phyloP scores from a whole-genome alignment of 2,888 invertebrate genomes.

The Rhagium mordax region DNA sequence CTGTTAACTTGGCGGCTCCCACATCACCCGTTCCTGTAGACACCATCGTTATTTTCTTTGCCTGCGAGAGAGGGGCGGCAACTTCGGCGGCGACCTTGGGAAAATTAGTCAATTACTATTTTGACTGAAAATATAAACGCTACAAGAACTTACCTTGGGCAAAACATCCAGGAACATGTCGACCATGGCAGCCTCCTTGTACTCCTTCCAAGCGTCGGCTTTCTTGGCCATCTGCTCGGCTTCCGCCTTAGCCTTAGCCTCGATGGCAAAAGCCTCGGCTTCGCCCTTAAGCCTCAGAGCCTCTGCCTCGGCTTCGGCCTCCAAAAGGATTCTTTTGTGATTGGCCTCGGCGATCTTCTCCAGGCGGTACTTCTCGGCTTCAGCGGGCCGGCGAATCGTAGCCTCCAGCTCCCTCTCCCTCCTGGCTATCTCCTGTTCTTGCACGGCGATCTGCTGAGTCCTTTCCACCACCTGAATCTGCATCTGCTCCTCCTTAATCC shows the following conservation, averaged over 20 bases:
- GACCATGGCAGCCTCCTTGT: constrained; percentile 95
- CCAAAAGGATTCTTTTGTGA: constrained; percentile 88
- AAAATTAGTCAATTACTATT: constrained; percentile 33
- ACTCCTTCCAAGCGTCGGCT: constrained; percentile 97
- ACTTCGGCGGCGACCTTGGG: constrained; percentile 94
- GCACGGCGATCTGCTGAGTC: constrained; percentile 91
- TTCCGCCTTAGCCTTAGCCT: constrained; percentile 95
- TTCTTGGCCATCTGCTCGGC: constrained; percentile 98
- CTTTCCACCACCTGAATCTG: constrained; percentile 80
- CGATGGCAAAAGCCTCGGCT: constrained; percentile 94
- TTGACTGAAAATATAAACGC: no score
- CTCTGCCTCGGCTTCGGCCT: constrained; percentile 97
- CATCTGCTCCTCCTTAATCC: constrained; percentile 95
- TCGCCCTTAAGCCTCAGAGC: constrained; percentile 88
- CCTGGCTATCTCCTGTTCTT: constrained; percentile 96
- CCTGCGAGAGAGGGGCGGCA: constrained; percentile 94
- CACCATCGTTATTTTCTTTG: constrained; percentile 97
- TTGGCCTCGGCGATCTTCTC: constrained; percentile 97
- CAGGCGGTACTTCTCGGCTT: constrained; percentile 92
- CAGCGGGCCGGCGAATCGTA: constrained; percentile 93
- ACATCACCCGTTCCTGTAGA: constrained; percentile 92
- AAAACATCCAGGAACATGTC: constrained; percentile 97
- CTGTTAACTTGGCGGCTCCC: constrained; percentile 95
- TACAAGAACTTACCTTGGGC: constrained; percentile 90
- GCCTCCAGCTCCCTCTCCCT: constrained; percentile 95